Conservation (phyloP, 2,113 vertebrate species). For the Myrmecophaga tridactyla region DNA sequence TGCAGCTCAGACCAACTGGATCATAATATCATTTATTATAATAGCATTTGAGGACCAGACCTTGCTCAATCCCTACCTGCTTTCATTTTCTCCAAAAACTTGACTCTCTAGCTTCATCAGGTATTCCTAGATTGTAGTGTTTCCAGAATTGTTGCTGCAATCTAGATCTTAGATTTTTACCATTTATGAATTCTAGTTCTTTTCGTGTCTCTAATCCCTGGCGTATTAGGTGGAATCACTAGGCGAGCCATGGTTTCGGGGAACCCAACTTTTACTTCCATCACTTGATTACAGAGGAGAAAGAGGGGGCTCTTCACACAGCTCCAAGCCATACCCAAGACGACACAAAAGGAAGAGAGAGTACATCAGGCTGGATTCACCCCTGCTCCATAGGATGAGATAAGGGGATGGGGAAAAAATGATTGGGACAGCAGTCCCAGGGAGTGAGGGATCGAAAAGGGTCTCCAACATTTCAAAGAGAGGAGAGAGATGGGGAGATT, state of each 20-base stretch:
- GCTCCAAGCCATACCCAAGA: neutral
- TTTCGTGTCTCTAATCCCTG: neutral
- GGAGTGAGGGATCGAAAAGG: too few relatives aligned
- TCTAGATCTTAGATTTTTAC: neutral
- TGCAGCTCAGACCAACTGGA: neutral
- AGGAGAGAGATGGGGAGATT: too few relatives aligned
- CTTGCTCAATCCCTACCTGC: neutral
- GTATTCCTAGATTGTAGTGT: neutral
- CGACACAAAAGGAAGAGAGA: too few relatives aligned
- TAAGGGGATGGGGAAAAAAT: too few relatives aligned
- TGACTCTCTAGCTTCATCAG: neutral
- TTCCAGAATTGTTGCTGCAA: neutral
- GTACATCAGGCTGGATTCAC: too few relatives aligned
- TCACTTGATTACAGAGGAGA: neutral
- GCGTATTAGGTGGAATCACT: neutral
- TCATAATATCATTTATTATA: neutral
- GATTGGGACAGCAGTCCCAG: too few relatives aligned
- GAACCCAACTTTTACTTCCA: neutral
- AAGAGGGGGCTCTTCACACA: accelerated
- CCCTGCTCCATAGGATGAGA: too few relatives aligned
- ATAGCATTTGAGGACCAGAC: neutral
- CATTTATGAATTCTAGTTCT: neutral
- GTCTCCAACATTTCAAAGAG: too few relatives aligned
- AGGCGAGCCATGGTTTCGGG: neutral
- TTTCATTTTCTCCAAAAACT: neutral